Evolutionary conservation across 1,140 invertebrate genomes (phyloP).

Genomic region (Rhopalosiphum maidis): DNA sequence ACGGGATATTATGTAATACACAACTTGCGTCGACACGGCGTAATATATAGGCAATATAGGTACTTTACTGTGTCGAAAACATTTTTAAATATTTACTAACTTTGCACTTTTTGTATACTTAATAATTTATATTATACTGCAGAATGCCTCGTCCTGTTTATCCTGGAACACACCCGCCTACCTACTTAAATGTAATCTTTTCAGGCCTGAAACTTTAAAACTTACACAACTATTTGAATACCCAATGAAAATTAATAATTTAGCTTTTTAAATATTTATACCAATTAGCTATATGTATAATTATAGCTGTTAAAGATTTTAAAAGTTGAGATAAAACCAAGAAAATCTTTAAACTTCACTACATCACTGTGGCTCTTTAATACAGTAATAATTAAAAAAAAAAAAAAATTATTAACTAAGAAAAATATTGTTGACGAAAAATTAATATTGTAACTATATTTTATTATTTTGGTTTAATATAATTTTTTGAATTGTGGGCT

Average conservation of each 20-base stretch:
- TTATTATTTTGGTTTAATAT: background rate
- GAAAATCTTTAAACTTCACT: background rate
- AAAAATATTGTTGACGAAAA: background rate
- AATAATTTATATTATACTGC: background rate
- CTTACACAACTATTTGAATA: background rate
- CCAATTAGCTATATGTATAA: background rate
- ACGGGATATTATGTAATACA: background rate
- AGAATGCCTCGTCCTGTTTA: background rate
- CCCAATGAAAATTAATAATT: background rate
- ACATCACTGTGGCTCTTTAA: background rate
- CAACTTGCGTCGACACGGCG: background rate
- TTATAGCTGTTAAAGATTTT: background rate
- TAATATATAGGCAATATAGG: background rate
- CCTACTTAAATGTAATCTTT: background rate
- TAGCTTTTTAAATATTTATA: background rate
- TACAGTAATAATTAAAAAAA: too few species aligned
- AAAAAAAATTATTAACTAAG: too few species aligned
- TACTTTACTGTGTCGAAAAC: background rate
- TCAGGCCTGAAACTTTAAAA: background rate
- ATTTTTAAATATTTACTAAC: background rate
- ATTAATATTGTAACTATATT: background rate
- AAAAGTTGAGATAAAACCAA: background rate
- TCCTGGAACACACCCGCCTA: background rate
- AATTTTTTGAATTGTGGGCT: background rate
- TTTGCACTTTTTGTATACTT: background rate